A percentile compares a stretch with the other conserved stretches of the same genome.
Conservation (phyloP, 2,888 invertebrate species). For the Agriotes lineatus region DNA sequence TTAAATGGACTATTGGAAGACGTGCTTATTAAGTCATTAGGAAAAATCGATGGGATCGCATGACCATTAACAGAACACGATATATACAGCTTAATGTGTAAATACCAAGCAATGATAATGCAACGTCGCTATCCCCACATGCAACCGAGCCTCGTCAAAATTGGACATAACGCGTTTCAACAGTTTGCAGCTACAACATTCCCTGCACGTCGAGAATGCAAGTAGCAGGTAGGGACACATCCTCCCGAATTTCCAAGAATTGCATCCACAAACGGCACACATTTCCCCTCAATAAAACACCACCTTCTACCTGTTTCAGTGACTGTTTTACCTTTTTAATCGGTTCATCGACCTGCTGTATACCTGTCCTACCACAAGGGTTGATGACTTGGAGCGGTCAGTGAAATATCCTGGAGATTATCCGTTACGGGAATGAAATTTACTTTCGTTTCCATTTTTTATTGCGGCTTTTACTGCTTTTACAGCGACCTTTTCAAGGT, state of each 20-base stretch:
- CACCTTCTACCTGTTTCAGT: conserved; percentile 48
- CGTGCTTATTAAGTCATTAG: too few relatives aligned
- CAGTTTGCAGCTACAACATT: background rate
- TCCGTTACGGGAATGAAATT: conserved; percentile 29
- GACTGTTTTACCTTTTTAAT: conserved; percentile 50
- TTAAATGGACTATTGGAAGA: too few relatives aligned
- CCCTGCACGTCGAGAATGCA: background rate
- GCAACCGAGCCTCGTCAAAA: too few relatives aligned
- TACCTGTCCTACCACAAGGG: conserved; percentile 54
- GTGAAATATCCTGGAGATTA: conserved; percentile 41
- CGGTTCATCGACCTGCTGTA: conserved; percentile 51
- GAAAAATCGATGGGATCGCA: too few relatives aligned
- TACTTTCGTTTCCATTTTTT: conserved; percentile 21
- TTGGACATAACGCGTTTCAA: background rate
- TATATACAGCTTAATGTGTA: too few relatives aligned
- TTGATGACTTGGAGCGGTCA: conserved; percentile 53
- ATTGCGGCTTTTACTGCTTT: background rate
- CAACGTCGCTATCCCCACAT: background rate
- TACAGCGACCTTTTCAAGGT: too few relatives aligned
- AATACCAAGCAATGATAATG: too few relatives aligned
- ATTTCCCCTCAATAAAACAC: conserved; percentile 40
- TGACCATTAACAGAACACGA: too few relatives aligned
- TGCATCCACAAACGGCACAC: conserved; percentile 28
- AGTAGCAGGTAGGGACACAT: conserved; percentile 29
- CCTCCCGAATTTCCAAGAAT: conserved; percentile 39